Base-by-base conservation (phyloP, 2,113 vertebrate species). In the Neomonachus schauinslandi region DNA sequence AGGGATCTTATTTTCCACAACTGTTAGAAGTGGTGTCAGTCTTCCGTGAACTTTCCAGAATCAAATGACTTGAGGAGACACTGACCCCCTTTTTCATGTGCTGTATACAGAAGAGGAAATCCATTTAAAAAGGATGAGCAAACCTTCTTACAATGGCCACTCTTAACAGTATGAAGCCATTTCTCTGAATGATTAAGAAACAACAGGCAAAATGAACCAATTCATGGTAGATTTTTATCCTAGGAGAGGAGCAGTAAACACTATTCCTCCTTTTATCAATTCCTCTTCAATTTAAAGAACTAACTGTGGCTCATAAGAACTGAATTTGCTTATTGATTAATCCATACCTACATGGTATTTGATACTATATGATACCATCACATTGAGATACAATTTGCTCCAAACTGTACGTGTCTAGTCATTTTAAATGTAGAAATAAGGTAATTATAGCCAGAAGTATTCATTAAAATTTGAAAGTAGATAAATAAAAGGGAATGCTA, bases 401-500 rank as follows among this genome's bases (percentile, higher is more conserved):
- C 55, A 39, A 67, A n/a, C 33, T 33, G n/a, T 89, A 69, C 0
- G 4, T 82, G 86, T 15, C 46, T 91, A 2, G 13, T 89, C 89
- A 83, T 80, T 95, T 71, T 95, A 95, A 95, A 49, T 83, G 89
- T 2, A 83, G 91, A 95, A 72, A 59, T 95, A 61, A 88, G 84
- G 71, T 95, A 86, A 96, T 97, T 92, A 91, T 79, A 95, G 90
- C 65, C 94, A 71, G 92, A 98, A 90, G 55, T 19, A 63, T 79
- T 98, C 95, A 92, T 83, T 98, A 89, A 97, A 94, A 91, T 57
- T 91, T 96, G 63, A 97, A 93, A 94, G 84, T n/a, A 53, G 26
- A 94, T 96, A 14, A 98, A 95, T 71, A 96, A 42, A 90, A 93
- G 86, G 4, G 39, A 92, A 22, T 46, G 39, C 79, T 85, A 22